A percentile compares a stretch with the other conserved stretches of the same genome.
Conservation (phyloP, 2,113 vertebrate species). For the Leptosomus discolor region DNA sequence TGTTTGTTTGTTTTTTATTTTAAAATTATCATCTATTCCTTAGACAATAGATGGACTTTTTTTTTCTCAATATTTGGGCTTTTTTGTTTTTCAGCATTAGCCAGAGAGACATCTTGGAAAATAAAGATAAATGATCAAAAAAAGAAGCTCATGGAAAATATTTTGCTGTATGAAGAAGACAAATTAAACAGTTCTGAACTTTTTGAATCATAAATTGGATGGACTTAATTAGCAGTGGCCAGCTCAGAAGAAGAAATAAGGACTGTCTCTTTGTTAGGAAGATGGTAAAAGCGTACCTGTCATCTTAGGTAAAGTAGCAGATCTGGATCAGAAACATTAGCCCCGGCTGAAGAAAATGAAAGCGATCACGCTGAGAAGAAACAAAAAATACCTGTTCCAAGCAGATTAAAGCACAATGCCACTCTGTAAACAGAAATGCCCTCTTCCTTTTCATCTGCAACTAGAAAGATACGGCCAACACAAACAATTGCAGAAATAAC, state of each 20-base stretch:
- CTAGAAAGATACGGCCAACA: not conserved
- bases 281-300: not conserved
- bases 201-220: slow-evolving; percentile 65
- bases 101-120: slow-evolving; percentile 68
- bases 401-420: not conserved
- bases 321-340: not conserved
- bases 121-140: slow-evolving; percentile 79
- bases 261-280: not conserved
- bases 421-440: not conserved
- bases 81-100: slow-evolving; percentile 45
- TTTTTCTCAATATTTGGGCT: not conserved
- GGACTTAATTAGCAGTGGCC: not conserved
- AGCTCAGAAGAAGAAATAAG: not conserved
- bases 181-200: slow-evolving; percentile 76
- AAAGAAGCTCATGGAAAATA: slow-evolving; percentile 78
- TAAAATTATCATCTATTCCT: not conserved
- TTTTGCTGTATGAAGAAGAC: slow-evolving; percentile 76
- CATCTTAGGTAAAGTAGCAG: not conserved
- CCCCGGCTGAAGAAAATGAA: not conserved
- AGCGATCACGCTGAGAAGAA: not conserved
- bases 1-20: not conserved
- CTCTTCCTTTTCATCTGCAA: not conserved
- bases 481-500: not conserved
- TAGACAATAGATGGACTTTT: not conserved
- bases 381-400: not conserved